These are phyloP conservation scores for Agriotes lineatus DNA, from an alignment of 2,888 invertebrate genomes.

Conservation along the genomic window DNA sequence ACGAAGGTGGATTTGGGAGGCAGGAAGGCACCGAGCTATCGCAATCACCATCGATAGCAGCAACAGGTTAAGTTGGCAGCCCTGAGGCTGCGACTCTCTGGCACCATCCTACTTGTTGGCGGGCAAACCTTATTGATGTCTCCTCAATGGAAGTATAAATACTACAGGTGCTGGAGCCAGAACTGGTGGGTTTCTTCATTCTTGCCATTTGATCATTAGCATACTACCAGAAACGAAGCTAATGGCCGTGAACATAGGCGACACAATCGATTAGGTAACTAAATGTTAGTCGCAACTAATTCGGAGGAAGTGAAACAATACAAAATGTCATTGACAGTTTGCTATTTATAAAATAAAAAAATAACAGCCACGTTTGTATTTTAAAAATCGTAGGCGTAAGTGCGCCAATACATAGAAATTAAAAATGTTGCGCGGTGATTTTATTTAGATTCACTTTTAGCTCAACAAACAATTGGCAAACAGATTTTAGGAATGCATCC, in stretches of 20 bases:
- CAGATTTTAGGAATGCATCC: too few species aligned
- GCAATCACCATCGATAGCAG: constrained; percentile 23
- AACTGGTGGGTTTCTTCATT: neutral
- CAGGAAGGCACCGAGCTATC: constrained; percentile 3
- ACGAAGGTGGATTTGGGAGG: constrained; percentile 1
- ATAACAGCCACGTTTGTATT: too few species aligned
- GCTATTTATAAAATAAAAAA: too few species aligned
- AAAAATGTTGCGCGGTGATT: too few species aligned
- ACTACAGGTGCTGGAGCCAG: constrained; percentile 20
- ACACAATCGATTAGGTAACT: neutral
- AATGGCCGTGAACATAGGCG: neutral
- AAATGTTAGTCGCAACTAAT: too few species aligned
- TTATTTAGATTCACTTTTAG: too few species aligned
- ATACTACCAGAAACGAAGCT: neutral
- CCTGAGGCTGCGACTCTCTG: constrained; percentile 28
- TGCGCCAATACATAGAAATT: too few species aligned
- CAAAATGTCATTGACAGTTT: too few species aligned
- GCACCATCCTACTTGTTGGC: constrained; percentile 32
- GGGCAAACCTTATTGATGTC: constrained; percentile 23
- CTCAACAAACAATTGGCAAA: too few species aligned
- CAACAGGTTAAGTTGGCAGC: constrained; percentile 23
- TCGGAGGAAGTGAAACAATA: too few species aligned
- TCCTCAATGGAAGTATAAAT: constrained; percentile 20
- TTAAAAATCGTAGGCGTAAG: too few species aligned
- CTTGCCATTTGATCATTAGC: neutral